Evolutionary conservation across 2,113 vertebrate genomes (phyloP).

Genomic region (Tyrannus savana): DNA sequence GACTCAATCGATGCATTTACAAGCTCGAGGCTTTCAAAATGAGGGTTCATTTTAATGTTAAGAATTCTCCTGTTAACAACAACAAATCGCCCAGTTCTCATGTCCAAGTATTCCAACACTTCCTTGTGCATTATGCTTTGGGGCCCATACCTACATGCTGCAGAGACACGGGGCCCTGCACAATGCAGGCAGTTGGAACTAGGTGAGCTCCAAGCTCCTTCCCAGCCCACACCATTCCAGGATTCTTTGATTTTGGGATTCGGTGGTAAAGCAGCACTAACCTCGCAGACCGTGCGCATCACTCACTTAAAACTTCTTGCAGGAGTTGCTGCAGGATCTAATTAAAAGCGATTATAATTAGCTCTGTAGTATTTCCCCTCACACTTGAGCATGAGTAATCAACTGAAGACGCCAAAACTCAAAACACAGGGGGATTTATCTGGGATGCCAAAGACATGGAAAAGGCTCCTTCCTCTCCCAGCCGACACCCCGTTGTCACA

Average conservation of each 20-base stretch:
- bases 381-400: conserved; percentile 49
- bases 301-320: background rate
- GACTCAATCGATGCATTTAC: background rate
- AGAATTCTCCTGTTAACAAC: background rate
- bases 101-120: background rate
- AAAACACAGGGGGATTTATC: conserved; percentile 16
- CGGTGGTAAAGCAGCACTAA: background rate
- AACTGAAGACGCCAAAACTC: conserved; percentile 7
- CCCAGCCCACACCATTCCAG: background rate
- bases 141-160: accelerated
- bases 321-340: conserved; percentile 38
- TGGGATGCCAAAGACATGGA: background rate
- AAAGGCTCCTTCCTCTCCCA: background rate
- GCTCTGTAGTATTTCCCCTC: conserved; percentile 56
- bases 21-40: background rate
- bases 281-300: background rate
- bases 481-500: background rate
- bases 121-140: background rate
- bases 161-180: background rate
- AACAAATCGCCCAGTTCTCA: background rate
- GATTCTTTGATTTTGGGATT: background rate
- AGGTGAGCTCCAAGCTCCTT: background rate
- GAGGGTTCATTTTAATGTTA: background rate
- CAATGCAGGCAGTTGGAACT: background rate
- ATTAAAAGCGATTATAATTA: conserved; percentile 59